Base-by-base conservation (phyloP, 2,113 vertebrate genomes). In the Empidonax alnorum region DNA sequence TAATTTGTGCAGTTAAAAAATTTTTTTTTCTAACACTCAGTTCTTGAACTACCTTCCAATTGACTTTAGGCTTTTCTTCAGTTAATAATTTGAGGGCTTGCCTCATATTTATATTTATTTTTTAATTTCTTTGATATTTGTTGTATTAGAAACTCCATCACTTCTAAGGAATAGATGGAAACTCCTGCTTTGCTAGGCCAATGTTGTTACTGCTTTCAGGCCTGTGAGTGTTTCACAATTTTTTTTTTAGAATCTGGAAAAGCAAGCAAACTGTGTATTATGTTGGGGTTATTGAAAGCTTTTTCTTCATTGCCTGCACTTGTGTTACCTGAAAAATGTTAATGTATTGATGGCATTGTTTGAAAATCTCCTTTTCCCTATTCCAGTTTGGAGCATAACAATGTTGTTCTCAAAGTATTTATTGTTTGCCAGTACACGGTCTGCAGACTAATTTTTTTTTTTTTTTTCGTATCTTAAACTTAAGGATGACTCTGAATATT, bases 11-110 rank as follows among this genome's bases (percentile, higher is more conserved):
- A 22, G 49, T 87, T 19, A 1, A 39, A 61, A 50, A 35, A 27
- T 1, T 0, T 4, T 1, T 39, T 49, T 56, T 41, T 4, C 25
- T n/a, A 66, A 50, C 4, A 5, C 56, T 52, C 2, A 14, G 1
- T 75, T 78, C 14, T 12, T 92, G 42, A 84, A 42, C 15, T 53
- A 59, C 5, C 16, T 61, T 14, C 22, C 15, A 25, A 30, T 75
- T 58, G 84, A 59, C 18, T 75, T 56, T 7, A 53, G 44, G 10
- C 21, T 66, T 81, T 35, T 46, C 20, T 47, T 89, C 31, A 58
- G 30, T 42, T 78, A n/a, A 65, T 75, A 24, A 58, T 74, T 52
- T 10, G 33, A 69, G 16, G 14, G 2, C 15, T 94, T 82, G 7
- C 18, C 46, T 67, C 25, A 13, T 21, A 59, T 69, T 75, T 67